Evolutionary conservation across 37 sponge, comb jelly and placozoan genomes (phyloP).

Genomic region (Oopsacas minuta): DNA sequence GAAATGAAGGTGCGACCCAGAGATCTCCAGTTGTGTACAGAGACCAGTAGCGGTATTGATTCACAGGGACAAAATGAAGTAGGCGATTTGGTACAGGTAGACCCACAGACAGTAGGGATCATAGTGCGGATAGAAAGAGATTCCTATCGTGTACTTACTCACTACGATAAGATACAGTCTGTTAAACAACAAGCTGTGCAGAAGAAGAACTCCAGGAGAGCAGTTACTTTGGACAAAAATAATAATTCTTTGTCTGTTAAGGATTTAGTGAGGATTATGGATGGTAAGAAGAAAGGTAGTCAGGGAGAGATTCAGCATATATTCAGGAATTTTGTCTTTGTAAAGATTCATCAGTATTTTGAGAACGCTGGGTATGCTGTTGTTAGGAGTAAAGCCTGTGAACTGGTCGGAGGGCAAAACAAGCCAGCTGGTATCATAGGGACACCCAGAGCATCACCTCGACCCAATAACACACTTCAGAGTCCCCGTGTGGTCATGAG

Average conservation of each 20-base stretch:
- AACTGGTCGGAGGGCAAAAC: conserved; percentile 66
- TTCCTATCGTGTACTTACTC: conserved; percentile 73
- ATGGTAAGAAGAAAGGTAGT: conserved; percentile 59
- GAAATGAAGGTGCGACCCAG: conserved; percentile 89
- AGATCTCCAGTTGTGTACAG: conserved; percentile 90
- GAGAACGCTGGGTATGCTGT: conserved; percentile 92
- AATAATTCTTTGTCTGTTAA: conserved; percentile 55
- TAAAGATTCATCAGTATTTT: conserved; percentile 42
- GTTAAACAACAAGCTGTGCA: conserved; percentile 66
- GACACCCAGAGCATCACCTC: not conserved
- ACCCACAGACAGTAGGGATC: conserved; percentile 79
- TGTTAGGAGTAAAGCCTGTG: conserved; percentile 51
- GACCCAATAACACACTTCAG: not conserved
- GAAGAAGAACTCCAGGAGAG: conserved; percentile 54
- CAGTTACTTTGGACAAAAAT: conserved; percentile 61
- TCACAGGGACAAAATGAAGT: conserved; percentile 80
- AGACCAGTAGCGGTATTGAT: conserved; percentile 92
- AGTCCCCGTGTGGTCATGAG: conserved; percentile 12
- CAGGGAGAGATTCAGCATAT: conserved; percentile 85
- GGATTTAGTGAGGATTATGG: conserved; percentile 59
- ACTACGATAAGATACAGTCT: conserved; percentile 64
- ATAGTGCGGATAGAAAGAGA: conserved; percentile 88
- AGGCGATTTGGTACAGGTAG: conserved; percentile 85
- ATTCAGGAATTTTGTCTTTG: conserved; percentile 67
- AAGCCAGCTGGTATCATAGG: conserved; percentile 17